These are phyloP conservation scores for Cassiopea andromeda DNA, from an alignment of 30 jellyfish, hydroid and myxozoan species.

Conservation along the genomic window DNA sequence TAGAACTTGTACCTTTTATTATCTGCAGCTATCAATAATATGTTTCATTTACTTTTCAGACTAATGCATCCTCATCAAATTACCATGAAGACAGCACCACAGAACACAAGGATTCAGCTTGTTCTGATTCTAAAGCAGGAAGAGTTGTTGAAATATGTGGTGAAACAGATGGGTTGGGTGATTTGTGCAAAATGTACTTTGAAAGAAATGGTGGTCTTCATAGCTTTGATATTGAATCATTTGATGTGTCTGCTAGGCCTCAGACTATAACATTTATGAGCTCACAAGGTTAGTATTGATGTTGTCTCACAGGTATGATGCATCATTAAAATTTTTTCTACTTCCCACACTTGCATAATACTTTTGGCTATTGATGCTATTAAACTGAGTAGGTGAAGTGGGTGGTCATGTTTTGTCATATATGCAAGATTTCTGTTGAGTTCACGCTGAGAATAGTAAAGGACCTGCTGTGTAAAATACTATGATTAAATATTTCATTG, in stretches of 20 bases:
- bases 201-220: neutral
- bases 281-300: neutral
- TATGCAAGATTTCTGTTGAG: too few relatives aligned
- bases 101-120: neutral
- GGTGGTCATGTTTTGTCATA: too few relatives aligned
- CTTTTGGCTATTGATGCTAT: too few relatives aligned
- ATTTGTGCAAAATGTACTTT: neutral
- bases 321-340: too few relatives aligned
- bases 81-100: neutral
- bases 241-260: neutral
- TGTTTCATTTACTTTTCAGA: neutral
- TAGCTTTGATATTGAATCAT: neutral
- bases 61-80: neutral
- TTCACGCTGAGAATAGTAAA: too few relatives aligned
- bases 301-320: too few relatives aligned
- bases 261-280: neutral
- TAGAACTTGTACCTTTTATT: too few relatives aligned
- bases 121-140: neutral
- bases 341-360: too few relatives aligned
- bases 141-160: slow-evolving; percentile 1
- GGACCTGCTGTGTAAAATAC: too few relatives aligned
- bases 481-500: too few relatives aligned
- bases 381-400: too few relatives aligned
- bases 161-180: neutral
- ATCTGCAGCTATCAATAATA: too few relatives aligned